Evolutionary conservation across 2,113 vertebrate species (phyloP), one percentile per base, ranked within the genome.

Genomic region (Anhinga rufa): DNA sequence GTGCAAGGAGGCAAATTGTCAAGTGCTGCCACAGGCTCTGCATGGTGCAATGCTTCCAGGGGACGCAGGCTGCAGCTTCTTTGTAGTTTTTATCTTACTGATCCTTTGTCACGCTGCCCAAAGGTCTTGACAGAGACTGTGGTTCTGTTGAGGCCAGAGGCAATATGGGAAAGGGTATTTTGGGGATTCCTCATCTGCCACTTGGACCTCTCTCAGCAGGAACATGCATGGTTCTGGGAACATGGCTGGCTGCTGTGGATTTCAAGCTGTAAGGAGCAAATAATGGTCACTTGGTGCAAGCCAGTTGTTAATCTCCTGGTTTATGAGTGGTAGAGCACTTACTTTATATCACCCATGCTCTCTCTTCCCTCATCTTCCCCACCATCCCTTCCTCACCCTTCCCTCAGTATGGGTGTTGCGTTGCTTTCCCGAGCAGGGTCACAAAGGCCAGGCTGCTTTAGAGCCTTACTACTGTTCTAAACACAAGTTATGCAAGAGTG

Each of bases 401-500:
- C 49, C 87, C 31, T 94, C 87, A 54, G 9, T 75, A 36, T 82
- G 90, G 54, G n/a, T 80, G 90, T 95, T 77, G 62, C 1, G 1
- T 90, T 82, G 75, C 90, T 96, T 97, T 82, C 86, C 66, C 9
- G 6, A 74, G 77, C 88, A 9, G 0, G 61, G 54, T 95, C 64
- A 80, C 38, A 2, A 81, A 93, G 88, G 55, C 75, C 81, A 72
- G 70, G 78, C 86, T 91, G 86, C 94, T 87, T 69, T 77, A 87
- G 78, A 89, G 86, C 89, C 87, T 92, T 84, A 74, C 62, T 88
- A 34, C 75, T 94, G 58, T 74, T 85, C 69, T 74, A 94, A 92
- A 94, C 79, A 94, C 38, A 44, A 87, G 24, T 92, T 94, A 79
- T 46, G 69, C 91, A 92, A 58, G 82, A 70, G 90, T 68, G 38